phyloP scores from a whole-genome alignment of 2,888 invertebrate genomes.

The Ptychoptera contaminata region DNA sequence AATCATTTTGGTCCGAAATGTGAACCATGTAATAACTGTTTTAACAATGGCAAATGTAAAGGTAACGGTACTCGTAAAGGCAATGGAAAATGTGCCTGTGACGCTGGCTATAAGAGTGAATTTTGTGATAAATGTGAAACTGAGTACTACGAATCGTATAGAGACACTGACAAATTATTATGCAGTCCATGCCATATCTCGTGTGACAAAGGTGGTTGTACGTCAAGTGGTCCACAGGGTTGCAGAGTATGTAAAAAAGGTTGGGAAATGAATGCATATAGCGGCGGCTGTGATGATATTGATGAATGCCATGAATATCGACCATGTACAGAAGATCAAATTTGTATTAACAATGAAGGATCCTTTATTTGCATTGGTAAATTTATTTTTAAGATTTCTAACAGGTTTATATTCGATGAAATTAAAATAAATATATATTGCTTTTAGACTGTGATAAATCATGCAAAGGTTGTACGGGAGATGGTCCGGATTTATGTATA shows the following conservation, averaged over 20 bases:
- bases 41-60: conserved; percentile 59
- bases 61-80: conserved; percentile 89
- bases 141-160: conserved; percentile 58
- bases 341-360: conserved; percentile 81
- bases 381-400: conserved; percentile 25
- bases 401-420: conserved; percentile 14
- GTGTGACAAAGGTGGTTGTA: conserved; percentile 56
- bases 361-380: conserved; percentile 45
- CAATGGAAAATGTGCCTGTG: conserved; percentile 78
- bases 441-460: conserved; percentile 58
- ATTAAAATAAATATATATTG: conserved; percentile 13
- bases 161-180: conserved; percentile 53
- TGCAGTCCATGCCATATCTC: conserved; percentile 67
- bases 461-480: conserved; percentile 70
- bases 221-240: conserved; percentile 48
- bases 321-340: conserved; percentile 48
- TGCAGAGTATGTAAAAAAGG: conserved; percentile 46
- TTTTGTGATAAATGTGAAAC: conserved; percentile 61
- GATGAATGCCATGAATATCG: conserved; percentile 58
- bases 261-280: conserved; percentile 53
- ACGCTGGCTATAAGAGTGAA: conserved; percentile 63
- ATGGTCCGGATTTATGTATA: conserved; percentile 82
- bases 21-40: conserved; percentile 67
- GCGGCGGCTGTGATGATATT: conserved; percentile 71
- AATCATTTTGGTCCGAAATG: conserved; percentile 74